Evolutionary conservation across 64 coral and sea anemone species (phyloP).

Genomic region (Dendrophyllia cribrosa): DNA sequence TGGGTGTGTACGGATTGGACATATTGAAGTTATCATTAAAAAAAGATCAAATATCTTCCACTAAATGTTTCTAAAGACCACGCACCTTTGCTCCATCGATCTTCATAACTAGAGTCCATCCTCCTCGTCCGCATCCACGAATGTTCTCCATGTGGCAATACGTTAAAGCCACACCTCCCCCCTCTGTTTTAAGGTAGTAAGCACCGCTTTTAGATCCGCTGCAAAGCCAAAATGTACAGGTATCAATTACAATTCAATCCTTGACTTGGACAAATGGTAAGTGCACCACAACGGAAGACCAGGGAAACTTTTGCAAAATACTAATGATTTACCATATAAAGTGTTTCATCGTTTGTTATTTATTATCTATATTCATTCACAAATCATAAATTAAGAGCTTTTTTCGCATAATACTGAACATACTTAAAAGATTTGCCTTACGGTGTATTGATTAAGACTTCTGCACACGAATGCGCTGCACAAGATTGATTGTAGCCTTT

Average conservation of each 20-base stretch:
- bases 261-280: no score
- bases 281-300: no score
- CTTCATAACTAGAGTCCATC: conserved; percentile 38
- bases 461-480: conserved; percentile 2
- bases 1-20: no score
- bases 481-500: not conserved
- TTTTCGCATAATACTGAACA: not conserved
- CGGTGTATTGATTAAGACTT: conserved; percentile 19
- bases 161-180: not conserved
- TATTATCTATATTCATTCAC: no score
- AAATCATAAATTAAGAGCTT: not conserved
- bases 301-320: no score
- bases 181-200: conserved; percentile 27
- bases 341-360: no score
- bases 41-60: no score
- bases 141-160: conserved; percentile 32
- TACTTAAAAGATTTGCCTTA: not conserved
- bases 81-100: conserved; percentile 9
- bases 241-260: no score
- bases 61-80: no score
- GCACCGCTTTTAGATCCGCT: not conserved
- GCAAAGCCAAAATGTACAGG: not conserved
- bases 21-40: no score
- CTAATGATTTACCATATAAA: no score
- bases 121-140: not conserved